Base-by-base conservation (phyloP, 1,140 invertebrate genomes). In the Drosophila tropicalis region DNA sequence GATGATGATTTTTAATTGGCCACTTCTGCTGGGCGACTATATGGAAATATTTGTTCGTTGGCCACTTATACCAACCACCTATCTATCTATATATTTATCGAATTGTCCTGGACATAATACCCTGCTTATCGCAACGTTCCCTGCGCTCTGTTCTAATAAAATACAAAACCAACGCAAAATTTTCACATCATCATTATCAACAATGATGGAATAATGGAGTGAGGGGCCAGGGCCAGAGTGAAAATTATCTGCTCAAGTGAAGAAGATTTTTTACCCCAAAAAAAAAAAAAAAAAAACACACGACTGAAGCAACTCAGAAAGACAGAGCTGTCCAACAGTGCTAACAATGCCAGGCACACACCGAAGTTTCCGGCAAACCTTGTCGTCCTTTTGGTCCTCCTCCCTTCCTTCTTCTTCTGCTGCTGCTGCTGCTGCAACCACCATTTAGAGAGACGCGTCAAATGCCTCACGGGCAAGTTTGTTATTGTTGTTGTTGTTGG, bases 181-280 rank as follows among this genome's bases (percentile, higher is more conserved):
- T 80, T 89, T 75, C 80, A 89, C 83, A 87, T 87, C 84, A 83
- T 87, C 80, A 87, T 87, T 89, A 87, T 78, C 73, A 89, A 77
- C 73, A 58, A 78, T 67, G 64, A 87, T 58, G 83, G 87, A 87
- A 72, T 29, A 22, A 22, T 5, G 15, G 7, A 22, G 44, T 9
- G 44, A 51, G 17, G 17, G 9, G 19, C 3, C 7, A 36, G 44
- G 17, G 44, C 44, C 17, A 51, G 19, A 86, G 70, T 89, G 76
- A 84, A 89, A 87, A 89, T 87, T 89, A 87, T 87, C 72, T 83
- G 79, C 84, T 89, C 72, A 89, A 87, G 69, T 79, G 79, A 67
- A 70, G 79, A 67, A 70, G 79, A 67, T 76, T 39, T 41, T 36
- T 55, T 54, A 29, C 62, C 25, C 7, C 36, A 58, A 56, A 56